A percentile compares a stretch with the other conserved stretches of the same genome.
Evolutionary conservation across 2,888 invertebrate genomes (phyloP).

Genomic region (Dynastes maya): DNA sequence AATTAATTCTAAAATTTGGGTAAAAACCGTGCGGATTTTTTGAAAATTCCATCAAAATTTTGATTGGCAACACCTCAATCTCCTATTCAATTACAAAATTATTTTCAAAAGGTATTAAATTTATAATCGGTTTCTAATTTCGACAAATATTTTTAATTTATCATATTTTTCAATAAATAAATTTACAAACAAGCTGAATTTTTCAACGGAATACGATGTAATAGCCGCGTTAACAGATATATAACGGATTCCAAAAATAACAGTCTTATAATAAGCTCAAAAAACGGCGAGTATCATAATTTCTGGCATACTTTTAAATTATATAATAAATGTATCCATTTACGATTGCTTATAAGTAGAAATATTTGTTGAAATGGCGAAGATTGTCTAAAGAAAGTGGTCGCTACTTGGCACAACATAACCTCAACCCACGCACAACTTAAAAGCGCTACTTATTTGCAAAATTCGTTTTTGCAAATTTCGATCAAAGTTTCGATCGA

Average conservation of each 20-base stretch:
- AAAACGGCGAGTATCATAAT: conserved; percentile 57
- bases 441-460: background rate
- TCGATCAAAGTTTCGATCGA: background rate
- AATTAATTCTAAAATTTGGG: conserved; percentile 45
- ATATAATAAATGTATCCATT: conserved; percentile 57
- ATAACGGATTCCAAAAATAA: conserved; percentile 66
- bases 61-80: too few relatives aligned
- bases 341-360: conserved; percentile 3
- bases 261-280: conserved; percentile 62
- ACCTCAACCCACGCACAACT: conserved; percentile 52
- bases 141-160: too few relatives aligned
- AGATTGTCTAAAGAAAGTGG: conserved; percentile 3
- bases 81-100: too few relatives aligned
- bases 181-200: background rate
- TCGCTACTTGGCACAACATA: conserved; percentile 45
- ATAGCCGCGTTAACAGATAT: conserved; percentile 60
- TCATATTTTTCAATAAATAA: too few relatives aligned
- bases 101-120: too few relatives aligned
- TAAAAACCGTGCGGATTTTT: conserved; percentile 24
- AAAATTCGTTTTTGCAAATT: background rate
- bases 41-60: background rate
- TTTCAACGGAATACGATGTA: conserved; percentile 22
- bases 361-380: conserved; percentile 5
- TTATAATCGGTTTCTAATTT: too few relatives aligned
- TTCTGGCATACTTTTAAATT: conserved; percentile 61